Base-by-base conservation (phyloP, 2,888 invertebrate species). In the Epinotia bilunana region DNA sequence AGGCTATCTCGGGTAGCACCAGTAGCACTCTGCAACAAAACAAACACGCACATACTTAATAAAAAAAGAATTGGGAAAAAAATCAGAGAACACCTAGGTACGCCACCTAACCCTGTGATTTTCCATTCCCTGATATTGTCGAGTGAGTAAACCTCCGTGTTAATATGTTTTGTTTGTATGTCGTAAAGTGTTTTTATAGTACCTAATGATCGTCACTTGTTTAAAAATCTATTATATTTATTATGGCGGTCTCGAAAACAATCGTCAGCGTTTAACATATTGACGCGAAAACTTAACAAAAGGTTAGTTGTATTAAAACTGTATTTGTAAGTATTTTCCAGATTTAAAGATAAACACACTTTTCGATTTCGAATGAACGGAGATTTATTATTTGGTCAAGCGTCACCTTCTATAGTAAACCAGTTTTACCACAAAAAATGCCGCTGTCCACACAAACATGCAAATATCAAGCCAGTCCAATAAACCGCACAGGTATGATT, bases 1-100 rank as follows among this genome's bases (percentile, higher is more conserved):
- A 96, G 4, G 95, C 95, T 20, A 97, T 94, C 90, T 98, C 98
- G 13, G 97, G 97, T 39, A 98, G 83, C 80, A 97, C 95, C 76
- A 98, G 90, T 77, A 96, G 92, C 79, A 98, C 94, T 88, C 97
- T 97, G 91, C n/a, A 90, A 90, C 76, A 79, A 80, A 81, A 73
- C 79, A 81, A 67, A 73, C 60, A 46, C 46, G 39, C 33, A 33
- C 11, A 71, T 12, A n/a, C 46, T 39, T 23, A 62, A 3, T 20
- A 20, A 12, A 20, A 12, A 13, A 60, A 28, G 5, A 60, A 13
- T 13, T 0, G 58, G 11, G 58, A 3, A 23, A 49, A 16, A 16
- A 49, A 12, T 6, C n/a, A 53, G n/a, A 49, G 49, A 46, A 63
- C 12, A 18, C 20, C 23, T 13, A 46, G 20, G 20, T 63, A 28